phyloP scores from a whole-genome alignment of 23 tunicate genomes.

The Styela plicata region DNA sequence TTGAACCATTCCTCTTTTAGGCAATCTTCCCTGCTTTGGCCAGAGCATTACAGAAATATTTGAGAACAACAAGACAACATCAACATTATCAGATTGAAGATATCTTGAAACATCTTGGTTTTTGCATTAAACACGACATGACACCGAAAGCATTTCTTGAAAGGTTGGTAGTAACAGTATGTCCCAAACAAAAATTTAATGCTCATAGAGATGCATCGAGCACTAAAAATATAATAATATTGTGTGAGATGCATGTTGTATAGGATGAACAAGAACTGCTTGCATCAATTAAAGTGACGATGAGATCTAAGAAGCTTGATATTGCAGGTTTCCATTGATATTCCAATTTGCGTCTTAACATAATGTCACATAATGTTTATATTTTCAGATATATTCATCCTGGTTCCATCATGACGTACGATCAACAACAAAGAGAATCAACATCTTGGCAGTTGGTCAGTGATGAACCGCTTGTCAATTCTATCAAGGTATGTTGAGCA shows the following conservation, averaged over 20 bases:
- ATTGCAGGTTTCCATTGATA: too few species aligned
- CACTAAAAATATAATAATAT: too few species aligned
- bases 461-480: slow-evolving; percentile 92
- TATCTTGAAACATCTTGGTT: slow-evolving; percentile 83
- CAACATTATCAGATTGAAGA: slow-evolving; percentile 91
- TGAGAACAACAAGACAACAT: slow-evolving; percentile 95
- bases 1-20: too few species aligned
- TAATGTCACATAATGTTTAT: not conserved
- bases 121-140: slow-evolving; percentile 94
- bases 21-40: slow-evolving; percentile 96
- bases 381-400: slow-evolving; percentile 72
- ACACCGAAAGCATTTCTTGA: slow-evolving; percentile 89
- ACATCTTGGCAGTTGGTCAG: slow-evolving; percentile 84
- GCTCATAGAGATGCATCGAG: too few species aligned
- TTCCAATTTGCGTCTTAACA: too few species aligned
- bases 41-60: slow-evolving; percentile 88
- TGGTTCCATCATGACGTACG: slow-evolving; percentile 83
- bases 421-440: slow-evolving; percentile 72
- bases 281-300: too few species aligned
- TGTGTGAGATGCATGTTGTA: too few species aligned
- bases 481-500: slow-evolving; percentile 74
- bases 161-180: too few species aligned
- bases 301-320: not conserved
- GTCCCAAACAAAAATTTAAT: too few species aligned
- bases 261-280: too few species aligned